Evolutionary conservation across 2,888 invertebrate genomes (phyloP).

Genomic region (Dilophus febrilis): DNA sequence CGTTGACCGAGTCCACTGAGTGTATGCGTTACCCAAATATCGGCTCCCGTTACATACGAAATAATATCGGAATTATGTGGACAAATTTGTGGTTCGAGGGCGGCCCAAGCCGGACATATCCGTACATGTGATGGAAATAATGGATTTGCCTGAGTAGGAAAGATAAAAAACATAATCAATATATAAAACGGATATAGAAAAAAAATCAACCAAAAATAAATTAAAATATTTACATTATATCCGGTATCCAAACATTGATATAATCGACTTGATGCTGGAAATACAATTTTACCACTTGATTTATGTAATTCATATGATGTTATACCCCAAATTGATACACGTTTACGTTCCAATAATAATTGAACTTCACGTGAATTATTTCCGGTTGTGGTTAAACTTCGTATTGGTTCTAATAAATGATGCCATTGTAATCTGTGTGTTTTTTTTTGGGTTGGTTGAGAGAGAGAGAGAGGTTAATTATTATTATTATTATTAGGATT

Average conservation of each 20-base stretch:
- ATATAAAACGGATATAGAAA: neutral
- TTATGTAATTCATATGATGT: slow-evolving; percentile 81
- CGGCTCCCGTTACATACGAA: slow-evolving; percentile 78
- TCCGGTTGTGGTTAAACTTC: slow-evolving; percentile 42
- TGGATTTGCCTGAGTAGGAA: slow-evolving; percentile 33
- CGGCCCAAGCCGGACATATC: slow-evolving; percentile 45
- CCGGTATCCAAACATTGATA: slow-evolving; percentile 70
- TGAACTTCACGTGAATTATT: slow-evolving; percentile 75
- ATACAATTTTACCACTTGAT: slow-evolving; percentile 68
- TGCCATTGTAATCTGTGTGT: slow-evolving; percentile 61
- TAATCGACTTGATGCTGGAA: slow-evolving; percentile 76
- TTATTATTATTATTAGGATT: too few relatives aligned
- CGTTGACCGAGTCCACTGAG: slow-evolving; percentile 47
- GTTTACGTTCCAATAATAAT: slow-evolving; percentile 76
- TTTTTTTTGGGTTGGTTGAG: too few relatives aligned
- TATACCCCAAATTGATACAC: slow-evolving; percentile 84
- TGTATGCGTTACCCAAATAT: slow-evolving; percentile 68
- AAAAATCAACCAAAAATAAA: neutral
- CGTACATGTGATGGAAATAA: slow-evolving; percentile 48
- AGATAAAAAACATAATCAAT: slow-evolving; percentile 13
- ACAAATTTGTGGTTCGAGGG: slow-evolving; percentile 59
- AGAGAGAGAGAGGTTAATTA: too few relatives aligned
- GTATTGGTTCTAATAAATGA: slow-evolving; percentile 60
- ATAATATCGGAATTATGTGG: slow-evolving; percentile 47
- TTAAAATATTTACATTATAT: slow-evolving; percentile 36